Percentiles rank a stretch among this genome's conserved stretches.
These are phyloP conservation scores for Blera fallax DNA, from an alignment of 2,888 invertebrate species.

Conservation along the genomic window DNA sequence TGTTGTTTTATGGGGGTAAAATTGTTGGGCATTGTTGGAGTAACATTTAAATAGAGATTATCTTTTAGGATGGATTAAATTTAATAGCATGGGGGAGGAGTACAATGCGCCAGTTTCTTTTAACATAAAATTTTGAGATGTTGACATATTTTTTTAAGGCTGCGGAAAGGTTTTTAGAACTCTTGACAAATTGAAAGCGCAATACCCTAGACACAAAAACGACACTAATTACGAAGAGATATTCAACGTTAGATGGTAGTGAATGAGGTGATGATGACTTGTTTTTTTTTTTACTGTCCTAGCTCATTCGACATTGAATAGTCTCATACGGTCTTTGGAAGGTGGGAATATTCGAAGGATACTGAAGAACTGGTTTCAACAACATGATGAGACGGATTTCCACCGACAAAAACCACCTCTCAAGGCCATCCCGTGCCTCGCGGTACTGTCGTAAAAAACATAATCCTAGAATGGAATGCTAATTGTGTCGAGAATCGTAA, in stretches of 20 bases:
- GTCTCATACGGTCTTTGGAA: too few species aligned
- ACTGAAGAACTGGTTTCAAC: too few species aligned
- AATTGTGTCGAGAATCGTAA: too few species aligned
- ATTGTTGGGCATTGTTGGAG: constrained; percentile 31
- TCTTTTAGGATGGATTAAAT: constrained; percentile 38
- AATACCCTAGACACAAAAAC: background rate
- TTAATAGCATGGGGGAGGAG: constrained; percentile 1
- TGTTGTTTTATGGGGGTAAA: constrained; percentile 28
- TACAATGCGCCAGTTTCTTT: background rate
- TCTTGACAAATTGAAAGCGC: background rate
- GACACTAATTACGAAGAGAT: background rate
- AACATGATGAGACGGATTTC: too few species aligned
- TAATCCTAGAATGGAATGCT: too few species aligned
- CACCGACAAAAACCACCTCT: too few species aligned
- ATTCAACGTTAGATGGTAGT: background rate
- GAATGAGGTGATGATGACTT: too few species aligned
- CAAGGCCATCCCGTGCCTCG: too few species aligned
- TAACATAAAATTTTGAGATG: background rate
- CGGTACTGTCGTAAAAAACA: too few species aligned
- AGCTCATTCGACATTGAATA: too few species aligned
- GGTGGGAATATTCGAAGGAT: too few species aligned
- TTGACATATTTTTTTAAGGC: background rate
- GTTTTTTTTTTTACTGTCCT: too few species aligned
- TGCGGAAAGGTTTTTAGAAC: background rate
- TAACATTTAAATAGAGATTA: constrained; percentile 40